Evolutionary conservation across 1,140 invertebrate genomes (phyloP).

Genomic region (Ceratosolen fusciceps): DNA sequence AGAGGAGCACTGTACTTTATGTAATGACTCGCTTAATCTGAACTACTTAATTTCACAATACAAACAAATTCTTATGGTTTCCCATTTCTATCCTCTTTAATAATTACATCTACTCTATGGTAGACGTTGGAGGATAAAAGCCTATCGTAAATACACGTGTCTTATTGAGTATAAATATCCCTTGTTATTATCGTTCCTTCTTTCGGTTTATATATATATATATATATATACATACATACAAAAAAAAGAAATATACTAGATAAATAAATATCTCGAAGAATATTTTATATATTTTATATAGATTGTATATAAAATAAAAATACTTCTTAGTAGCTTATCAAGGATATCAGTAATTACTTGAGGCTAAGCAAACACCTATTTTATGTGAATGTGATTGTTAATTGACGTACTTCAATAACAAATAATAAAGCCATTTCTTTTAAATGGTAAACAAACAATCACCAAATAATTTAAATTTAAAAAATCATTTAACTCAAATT

Average conservation of each 20-base stretch:
- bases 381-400: background rate
- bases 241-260: too few relatives aligned
- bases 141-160: too few relatives aligned
- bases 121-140: too few relatives aligned
- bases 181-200: too few relatives aligned
- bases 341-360: background rate
- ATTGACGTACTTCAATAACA: too few relatives aligned
- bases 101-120: too few relatives aligned
- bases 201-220: too few relatives aligned
- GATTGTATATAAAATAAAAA: background rate
- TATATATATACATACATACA: too few relatives aligned
- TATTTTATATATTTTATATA: too few relatives aligned
- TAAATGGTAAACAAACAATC: background rate
- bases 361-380: background rate
- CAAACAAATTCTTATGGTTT: slow-evolving; percentile 41
- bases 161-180: too few relatives aligned
- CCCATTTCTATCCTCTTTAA: too few relatives aligned
- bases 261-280: too few relatives aligned
- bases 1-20: background rate
- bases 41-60: slow-evolving; percentile 43
- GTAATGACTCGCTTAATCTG: slow-evolving; percentile 40
- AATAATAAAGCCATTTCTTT: background rate
- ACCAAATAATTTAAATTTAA: background rate
- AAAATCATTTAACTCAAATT: background rate
- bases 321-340: background rate